Percentiles rank a stretch among this genome's conserved stretches.
Evolutionary conservation across 2,797 vertebrate species (phyloP).

Genomic region (Onychomys torridus): DNA sequence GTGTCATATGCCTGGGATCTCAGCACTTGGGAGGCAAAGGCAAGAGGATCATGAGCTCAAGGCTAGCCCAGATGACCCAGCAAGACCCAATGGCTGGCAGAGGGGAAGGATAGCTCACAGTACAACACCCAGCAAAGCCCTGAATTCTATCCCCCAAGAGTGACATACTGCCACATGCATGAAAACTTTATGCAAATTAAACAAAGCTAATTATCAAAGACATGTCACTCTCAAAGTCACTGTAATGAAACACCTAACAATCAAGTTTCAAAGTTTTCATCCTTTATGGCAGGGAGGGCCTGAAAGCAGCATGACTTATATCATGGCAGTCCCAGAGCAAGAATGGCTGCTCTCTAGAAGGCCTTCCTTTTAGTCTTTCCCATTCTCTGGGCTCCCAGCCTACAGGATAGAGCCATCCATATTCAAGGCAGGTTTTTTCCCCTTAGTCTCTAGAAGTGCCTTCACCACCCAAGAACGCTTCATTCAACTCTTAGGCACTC

Average conservation of each 20-base stretch:
- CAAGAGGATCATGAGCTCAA: not conserved
- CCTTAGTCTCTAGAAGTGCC: not conserved
- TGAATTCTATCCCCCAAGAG: not conserved
- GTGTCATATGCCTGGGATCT: not conserved
- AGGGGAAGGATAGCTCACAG: too few relatives aligned
- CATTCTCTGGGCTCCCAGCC: not conserved
- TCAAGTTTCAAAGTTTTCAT: not conserved
- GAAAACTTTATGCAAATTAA: not conserved
- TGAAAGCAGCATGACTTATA: not conserved
- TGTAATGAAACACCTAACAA: not conserved
- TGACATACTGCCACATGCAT: accelerated
- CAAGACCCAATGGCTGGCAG: not conserved
- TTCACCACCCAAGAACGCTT: not conserved
- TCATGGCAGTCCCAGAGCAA: not conserved
- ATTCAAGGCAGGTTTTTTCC: not conserved
- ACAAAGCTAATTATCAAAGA: not conserved
- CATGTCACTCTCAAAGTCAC: not conserved
- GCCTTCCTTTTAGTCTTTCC: not conserved
- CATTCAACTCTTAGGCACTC: not conserved
- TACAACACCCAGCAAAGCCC: not conserved
- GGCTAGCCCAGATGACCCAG: not conserved
- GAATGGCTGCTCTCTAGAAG: not conserved
- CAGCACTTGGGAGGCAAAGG: not conserved
- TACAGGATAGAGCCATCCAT: too few relatives aligned
- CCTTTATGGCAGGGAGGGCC: not conserved